Percentiles rank a stretch among this genome's conserved stretches.
Evolutionary conservation across 2,888 invertebrate genomes (phyloP).

Genomic region (Acleris emargana): DNA sequence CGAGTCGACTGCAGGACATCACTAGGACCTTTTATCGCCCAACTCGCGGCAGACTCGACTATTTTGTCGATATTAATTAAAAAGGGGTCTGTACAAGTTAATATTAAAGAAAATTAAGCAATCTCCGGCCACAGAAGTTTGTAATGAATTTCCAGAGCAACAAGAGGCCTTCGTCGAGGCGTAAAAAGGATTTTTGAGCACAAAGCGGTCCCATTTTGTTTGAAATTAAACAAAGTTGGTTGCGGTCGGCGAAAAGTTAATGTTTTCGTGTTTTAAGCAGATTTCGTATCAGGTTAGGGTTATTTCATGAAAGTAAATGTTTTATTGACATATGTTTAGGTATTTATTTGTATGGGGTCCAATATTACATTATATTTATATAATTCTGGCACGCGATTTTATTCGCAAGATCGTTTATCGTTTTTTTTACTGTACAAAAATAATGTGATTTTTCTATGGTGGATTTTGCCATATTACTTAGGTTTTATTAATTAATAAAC

Average conservation of each 20-base stretch:
- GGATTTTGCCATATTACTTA: too few relatives aligned
- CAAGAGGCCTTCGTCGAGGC: conserved; percentile 44
- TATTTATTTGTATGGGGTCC: too few relatives aligned
- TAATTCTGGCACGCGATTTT: too few relatives aligned
- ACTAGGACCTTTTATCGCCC: conserved; percentile 66
- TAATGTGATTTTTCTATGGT: too few relatives aligned
- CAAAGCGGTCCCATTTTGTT: conserved; percentile 50
- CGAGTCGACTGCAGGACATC: conserved; percentile 46
- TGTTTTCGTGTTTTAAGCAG: conserved; percentile 7
- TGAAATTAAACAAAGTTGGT: conserved; percentile 47
- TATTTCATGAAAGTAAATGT: neutral
- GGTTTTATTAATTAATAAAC: too few relatives aligned
- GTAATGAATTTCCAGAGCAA: conserved; percentile 76
- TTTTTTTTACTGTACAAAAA: too few relatives aligned
- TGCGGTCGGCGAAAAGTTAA: conserved; percentile 36
- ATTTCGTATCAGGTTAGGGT: conserved; percentile 7
- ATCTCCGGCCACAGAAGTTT: conserved; percentile 69
- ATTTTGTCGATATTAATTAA: conserved; percentile 84
- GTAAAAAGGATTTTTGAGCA: conserved; percentile 47
- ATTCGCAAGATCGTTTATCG: too few relatives aligned
- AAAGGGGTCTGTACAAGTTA: conserved; percentile 81
- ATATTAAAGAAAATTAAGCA: conserved; percentile 84
- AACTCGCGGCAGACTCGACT: conserved; percentile 71
- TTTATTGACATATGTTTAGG: too few relatives aligned
- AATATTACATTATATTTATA: too few relatives aligned